Conservation (phyloP, 2,888 invertebrate genomes). For the Pristionchus arcanus region DNA sequence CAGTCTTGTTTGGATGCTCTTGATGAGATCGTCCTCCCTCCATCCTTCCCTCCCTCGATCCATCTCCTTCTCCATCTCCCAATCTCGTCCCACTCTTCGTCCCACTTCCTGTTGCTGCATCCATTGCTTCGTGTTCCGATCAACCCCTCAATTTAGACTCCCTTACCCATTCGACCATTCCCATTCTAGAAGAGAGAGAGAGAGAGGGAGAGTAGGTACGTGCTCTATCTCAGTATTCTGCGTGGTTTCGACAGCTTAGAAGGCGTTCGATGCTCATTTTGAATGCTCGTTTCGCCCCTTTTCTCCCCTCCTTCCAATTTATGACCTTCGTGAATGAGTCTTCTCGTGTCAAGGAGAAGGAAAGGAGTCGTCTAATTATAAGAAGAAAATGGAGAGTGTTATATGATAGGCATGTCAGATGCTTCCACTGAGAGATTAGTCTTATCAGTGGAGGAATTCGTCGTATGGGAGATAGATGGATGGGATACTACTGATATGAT, state of each 20-base stretch:
- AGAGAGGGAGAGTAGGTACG: not conserved
- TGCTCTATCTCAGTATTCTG: not conserved
- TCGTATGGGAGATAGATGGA: conserved; percentile 6
- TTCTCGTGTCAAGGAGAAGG: not conserved
- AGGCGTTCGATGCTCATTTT: not conserved
- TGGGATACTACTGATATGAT: conserved; percentile 17
- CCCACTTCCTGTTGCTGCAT: conserved; percentile 6
- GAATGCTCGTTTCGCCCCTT: not conserved
- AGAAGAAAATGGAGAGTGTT: not conserved
- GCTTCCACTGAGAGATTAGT: not conserved
- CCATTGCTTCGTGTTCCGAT: conserved; percentile 55
- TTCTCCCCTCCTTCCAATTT: not conserved
- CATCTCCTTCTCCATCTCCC: not conserved
- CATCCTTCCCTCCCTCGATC: not conserved
- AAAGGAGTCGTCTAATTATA: not conserved
- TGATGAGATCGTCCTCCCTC: conserved; percentile 12
- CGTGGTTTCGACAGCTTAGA: conserved; percentile 4
- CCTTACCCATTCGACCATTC: conserved; percentile 17
- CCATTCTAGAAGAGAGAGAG: not conserved
- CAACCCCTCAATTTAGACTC: conserved; percentile 55
- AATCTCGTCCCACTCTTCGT: not conserved
- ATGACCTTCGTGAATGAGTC: conserved; percentile 24
- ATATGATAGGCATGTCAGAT: not conserved
- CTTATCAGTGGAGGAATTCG: conserved; percentile 12
- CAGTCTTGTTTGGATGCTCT: not conserved